phyloP scores from a whole-genome alignment of 2,113 vertebrate genomes.

The Syngnathus scovelli region DNA sequence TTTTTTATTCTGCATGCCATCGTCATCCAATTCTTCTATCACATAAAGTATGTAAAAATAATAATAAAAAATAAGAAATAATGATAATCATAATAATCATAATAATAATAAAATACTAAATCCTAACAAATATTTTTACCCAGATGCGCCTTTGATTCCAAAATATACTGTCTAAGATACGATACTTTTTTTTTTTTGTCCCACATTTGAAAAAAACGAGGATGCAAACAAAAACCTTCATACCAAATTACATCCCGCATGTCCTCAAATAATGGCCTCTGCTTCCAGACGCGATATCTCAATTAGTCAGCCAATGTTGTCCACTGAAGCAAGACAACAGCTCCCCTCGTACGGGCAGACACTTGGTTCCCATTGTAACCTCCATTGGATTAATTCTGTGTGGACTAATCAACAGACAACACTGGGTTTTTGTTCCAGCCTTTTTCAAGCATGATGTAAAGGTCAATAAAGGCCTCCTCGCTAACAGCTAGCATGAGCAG shows the following conservation, averaged over 20 bases:
- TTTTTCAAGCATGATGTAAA: neutral
- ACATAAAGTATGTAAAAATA: neutral
- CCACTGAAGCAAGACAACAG: too few relatives aligned
- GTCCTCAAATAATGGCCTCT: too few relatives aligned
- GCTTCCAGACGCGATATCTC: too few relatives aligned
- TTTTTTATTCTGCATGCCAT: neutral
- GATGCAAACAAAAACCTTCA: too few relatives aligned
- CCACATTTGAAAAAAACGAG: too few relatives aligned
- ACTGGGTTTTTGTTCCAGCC: neutral
- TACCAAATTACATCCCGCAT: too few relatives aligned
- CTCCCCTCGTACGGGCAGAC: too few relatives aligned
- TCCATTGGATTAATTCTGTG: neutral
- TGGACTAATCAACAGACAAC: neutral
- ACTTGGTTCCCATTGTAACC: too few relatives aligned
- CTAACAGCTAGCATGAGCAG: too few relatives aligned
- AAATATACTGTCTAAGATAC: too few relatives aligned
- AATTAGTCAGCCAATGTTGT: too few relatives aligned
- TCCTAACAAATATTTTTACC: neutral
- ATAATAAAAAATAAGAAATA: neutral
- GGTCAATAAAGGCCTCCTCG: neutral
- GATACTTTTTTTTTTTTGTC: too few relatives aligned
- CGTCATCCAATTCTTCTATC: neutral
- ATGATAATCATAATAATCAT: neutral
- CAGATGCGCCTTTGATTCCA: neutral
- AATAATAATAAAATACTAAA: neutral